Percentiles rank a stretch among this genome's conserved stretches.
phyloP scores from a whole-genome alignment of 2,888 invertebrate genomes.

The Trilocha varians region DNA sequence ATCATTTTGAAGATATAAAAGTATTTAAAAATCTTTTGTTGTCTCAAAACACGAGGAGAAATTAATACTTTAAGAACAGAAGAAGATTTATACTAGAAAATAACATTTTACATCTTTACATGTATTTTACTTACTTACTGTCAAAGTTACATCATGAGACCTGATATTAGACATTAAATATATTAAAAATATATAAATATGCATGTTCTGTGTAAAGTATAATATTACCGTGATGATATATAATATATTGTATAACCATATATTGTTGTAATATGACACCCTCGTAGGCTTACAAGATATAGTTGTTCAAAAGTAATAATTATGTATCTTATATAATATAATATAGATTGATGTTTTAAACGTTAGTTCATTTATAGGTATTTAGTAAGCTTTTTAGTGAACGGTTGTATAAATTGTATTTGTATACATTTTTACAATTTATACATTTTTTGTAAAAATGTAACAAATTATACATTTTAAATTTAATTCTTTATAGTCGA shows the following conservation, averaged over 20 bases:
- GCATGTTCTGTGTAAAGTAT: not conserved
- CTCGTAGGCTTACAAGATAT: not conserved
- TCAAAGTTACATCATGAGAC: constrained; percentile 33
- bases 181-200: not conserved
- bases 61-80: not conserved
- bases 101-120: not conserved
- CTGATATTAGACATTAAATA: constrained; percentile 37
- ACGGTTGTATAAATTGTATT: constrained; percentile 10
- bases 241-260: not conserved
- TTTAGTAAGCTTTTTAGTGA: constrained; percentile 37
- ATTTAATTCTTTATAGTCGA: constrained; percentile 12
- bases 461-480: not conserved
- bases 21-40: too few species aligned
- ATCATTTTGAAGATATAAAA: too few species aligned
- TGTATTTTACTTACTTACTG: not conserved
- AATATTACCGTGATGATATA: not conserved
- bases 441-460: not conserved
- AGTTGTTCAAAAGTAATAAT: not conserved
- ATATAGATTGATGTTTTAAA: constrained; percentile 42
- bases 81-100: too few species aligned
- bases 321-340: constrained; percentile 1
- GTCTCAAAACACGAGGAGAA: not conserved
- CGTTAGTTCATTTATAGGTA: constrained; percentile 36
- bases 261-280: not conserved
- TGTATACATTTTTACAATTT: not conserved